A percentile compares a stretch with the other conserved stretches of the same genome.
Conservation (phyloP, 2,888 invertebrate species). For the Pseudanteris insignis region DNA sequence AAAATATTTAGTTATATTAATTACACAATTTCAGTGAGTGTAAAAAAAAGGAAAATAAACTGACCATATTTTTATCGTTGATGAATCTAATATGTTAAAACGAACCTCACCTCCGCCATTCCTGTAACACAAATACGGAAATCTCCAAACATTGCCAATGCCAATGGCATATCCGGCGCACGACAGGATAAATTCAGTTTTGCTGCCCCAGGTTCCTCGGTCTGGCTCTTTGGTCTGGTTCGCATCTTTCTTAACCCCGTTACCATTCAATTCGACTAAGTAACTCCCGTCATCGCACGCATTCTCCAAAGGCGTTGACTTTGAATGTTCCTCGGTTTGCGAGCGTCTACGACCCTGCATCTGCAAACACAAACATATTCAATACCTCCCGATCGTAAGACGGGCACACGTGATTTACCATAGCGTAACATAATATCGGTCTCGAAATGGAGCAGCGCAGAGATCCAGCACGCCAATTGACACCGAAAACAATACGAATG, state of each 20-base stretch:
- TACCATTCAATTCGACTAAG: conserved; percentile 5
- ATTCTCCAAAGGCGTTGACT: conserved; percentile 9
- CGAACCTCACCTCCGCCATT: conserved; percentile 80
- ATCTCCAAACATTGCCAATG: conserved; percentile 87
- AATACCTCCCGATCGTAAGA: neutral
- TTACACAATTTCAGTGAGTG: too few species aligned
- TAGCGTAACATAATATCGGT: neutral
- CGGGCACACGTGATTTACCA: too few species aligned
- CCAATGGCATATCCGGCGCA: conserved; percentile 87
- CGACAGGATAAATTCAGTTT: conserved; percentile 81
- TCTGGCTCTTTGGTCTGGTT: conserved; percentile 64
- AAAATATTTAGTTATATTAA: too few species aligned
- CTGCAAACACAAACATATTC: conserved; percentile 9
- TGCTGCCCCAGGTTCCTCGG: conserved; percentile 77
- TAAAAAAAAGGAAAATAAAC: neutral
- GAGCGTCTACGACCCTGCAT: conserved; percentile 18
- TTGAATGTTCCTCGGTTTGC: conserved; percentile 3
- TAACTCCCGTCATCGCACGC: conserved; percentile 13
- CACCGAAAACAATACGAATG: neutral
- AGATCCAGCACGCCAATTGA: neutral
- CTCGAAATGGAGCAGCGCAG: neutral
- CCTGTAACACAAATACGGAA: conserved; percentile 86
- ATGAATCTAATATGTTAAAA: neutral
- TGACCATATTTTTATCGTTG: neutral
- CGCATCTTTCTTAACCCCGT: conserved; percentile 8